These are phyloP conservation scores for Pristionchus maxplancki DNA, from an alignment of 2,888 invertebrate species.

Conservation along the genomic window DNA sequence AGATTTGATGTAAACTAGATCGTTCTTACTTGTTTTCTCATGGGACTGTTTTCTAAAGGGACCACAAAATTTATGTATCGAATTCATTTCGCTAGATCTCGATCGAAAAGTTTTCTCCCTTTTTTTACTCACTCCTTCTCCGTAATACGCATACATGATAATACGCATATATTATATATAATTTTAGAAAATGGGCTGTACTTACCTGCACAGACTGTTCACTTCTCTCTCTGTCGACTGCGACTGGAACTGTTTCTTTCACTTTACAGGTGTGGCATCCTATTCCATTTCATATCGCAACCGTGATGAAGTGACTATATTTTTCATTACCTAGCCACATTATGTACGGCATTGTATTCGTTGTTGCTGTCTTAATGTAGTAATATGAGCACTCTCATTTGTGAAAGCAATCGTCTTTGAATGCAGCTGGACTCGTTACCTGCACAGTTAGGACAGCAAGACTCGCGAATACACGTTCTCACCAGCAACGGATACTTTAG, in stretches of 20 bases:
- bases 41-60: too few species aligned
- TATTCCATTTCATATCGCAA: not conserved
- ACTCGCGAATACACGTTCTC: not conserved
- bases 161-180: not conserved
- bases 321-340: too few species aligned
- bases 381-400: too few species aligned
- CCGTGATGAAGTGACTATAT: not conserved
- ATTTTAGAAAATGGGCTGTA: constrained; percentile 7
- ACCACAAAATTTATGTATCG: too few species aligned
- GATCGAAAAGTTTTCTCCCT: too few species aligned
- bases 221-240: not conserved
- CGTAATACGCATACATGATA: too few species aligned
- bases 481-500: constrained; percentile 47
- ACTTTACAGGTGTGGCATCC: constrained; percentile 4
- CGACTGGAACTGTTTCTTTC: constrained; percentile 17
- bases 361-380: too few species aligned
- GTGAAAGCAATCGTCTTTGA: not conserved
- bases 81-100: too few species aligned
- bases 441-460: constrained; percentile 23
- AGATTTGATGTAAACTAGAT: too few species aligned
- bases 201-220: constrained; percentile 14
- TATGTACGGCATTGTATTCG: too few species aligned
- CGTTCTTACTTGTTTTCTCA: too few species aligned
- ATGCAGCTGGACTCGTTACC: constrained; percentile 49
- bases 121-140: too few species aligned